phyloP scores from a whole-genome alignment of 2,797 vertebrate genomes.

The Pseudochromis fuscus region DNA sequence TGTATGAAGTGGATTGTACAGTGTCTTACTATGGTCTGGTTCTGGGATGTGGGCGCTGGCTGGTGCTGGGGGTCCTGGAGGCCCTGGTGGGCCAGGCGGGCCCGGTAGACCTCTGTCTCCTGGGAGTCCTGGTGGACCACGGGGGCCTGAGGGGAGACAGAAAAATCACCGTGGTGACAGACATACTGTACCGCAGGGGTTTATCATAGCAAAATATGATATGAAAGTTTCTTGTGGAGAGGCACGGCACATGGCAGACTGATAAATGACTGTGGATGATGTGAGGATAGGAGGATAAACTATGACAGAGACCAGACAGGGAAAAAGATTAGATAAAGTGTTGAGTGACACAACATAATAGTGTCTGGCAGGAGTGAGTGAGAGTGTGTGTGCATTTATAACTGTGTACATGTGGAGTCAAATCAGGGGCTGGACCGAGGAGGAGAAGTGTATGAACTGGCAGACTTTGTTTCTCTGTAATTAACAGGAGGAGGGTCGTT shows the following conservation, averaged over 20 bases:
- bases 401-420: slow-evolving; percentile 41
- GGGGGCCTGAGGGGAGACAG: slow-evolving; percentile 73
- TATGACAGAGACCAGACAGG: slow-evolving; percentile 47
- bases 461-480: slow-evolving; percentile 53
- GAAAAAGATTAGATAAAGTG: slow-evolving; percentile 49
- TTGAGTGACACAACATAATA: slow-evolving; percentile 43
- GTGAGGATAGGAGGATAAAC: slow-evolving; percentile 33
- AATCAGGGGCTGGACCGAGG: slow-evolving; percentile 44
- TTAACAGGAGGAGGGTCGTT: slow-evolving; percentile 63
- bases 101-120: slow-evolving; percentile 89
- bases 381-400: background rate
- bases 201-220: slow-evolving; percentile 18
- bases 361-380: slow-evolving; percentile 35
- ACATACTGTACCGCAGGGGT: slow-evolving; percentile 3
- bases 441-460: slow-evolving; percentile 29
- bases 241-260: background rate
- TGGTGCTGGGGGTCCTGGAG: slow-evolving; percentile 82
- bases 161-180: slow-evolving; percentile 42
- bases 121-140: slow-evolving; percentile 83
- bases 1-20: background rate
- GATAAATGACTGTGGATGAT: slow-evolving; percentile 29
- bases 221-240: slow-evolving; percentile 9
- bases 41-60: slow-evolving; percentile 80
- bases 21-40: slow-evolving; percentile 79
- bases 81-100: slow-evolving; percentile 88